phyloP scores from a whole-genome alignment of 2,797 vertebrate genomes.

The Muraenolepis orangiensis region DNA sequence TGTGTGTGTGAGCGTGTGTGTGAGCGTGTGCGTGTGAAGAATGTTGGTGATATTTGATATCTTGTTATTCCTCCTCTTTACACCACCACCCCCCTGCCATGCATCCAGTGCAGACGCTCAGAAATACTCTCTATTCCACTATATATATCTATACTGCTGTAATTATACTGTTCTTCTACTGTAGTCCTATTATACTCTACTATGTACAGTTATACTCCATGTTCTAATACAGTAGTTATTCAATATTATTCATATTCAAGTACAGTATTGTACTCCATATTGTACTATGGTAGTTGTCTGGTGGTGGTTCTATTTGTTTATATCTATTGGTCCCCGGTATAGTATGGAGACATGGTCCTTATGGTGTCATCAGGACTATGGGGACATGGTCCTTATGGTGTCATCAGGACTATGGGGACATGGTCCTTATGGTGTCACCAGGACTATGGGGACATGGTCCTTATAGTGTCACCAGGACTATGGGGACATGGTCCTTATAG shows the following conservation, averaged over 20 bases:
- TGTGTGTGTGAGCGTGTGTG: too few relatives aligned
- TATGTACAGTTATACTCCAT: too few relatives aligned
- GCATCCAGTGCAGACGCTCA: neutral
- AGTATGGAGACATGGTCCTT: neutral
- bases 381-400: too few relatives aligned
- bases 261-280: too few relatives aligned
- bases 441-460: too few relatives aligned
- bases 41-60: constrained; percentile 32
- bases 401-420: too few relatives aligned
- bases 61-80: constrained; percentile 16
- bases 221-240: neutral
- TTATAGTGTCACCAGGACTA: too few relatives aligned
- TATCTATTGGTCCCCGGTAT: neutral
- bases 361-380: too few relatives aligned
- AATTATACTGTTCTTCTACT: too few relatives aligned
- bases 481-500: too few relatives aligned
- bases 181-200: too few relatives aligned
- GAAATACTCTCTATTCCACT: neutral
- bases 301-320: neutral
- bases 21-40: constrained; percentile 15
- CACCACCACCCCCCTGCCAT: neutral
- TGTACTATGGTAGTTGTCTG: neutral
- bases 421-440: too few relatives aligned
- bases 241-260: neutral
- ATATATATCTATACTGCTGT: neutral